These are phyloP conservation scores for Hydrozoanthus tunicans DNA, from an alignment of 64 coral and sea anemone species.

Conservation along the genomic window DNA sequence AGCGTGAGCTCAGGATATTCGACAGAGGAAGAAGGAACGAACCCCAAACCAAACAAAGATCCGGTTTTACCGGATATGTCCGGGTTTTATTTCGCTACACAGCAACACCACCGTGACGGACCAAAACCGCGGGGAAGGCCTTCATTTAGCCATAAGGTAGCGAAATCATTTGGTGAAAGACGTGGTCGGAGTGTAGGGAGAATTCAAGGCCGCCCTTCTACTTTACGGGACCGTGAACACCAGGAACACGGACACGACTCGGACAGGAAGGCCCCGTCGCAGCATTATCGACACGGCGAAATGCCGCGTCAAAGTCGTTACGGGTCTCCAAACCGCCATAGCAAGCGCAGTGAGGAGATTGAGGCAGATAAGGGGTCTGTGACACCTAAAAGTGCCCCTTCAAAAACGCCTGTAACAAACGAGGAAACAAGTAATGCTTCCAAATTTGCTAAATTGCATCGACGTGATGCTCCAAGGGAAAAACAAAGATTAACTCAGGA, in stretches of 20 bases:
- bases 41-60: constrained; percentile 55
- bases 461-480: constrained; percentile 83
- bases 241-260: constrained; percentile 60
- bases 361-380: constrained; percentile 23
- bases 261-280: constrained; percentile 48
- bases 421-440: constrained; percentile 43
- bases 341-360: constrained; percentile 35
- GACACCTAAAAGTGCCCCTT: constrained; percentile 9
- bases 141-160: constrained; percentile 70
- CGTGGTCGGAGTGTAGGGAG: constrained; percentile 67
- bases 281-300: constrained; percentile 68
- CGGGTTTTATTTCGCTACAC: constrained; percentile 80
- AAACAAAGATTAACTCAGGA: constrained; percentile 94
- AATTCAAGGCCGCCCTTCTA: constrained; percentile 54
- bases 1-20: constrained; percentile 79
- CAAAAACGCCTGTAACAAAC: constrained; percentile 16
- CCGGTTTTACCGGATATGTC: constrained; percentile 76
- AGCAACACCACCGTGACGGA: constrained; percentile 81
- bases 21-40: constrained; percentile 69
- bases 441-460: constrained; percentile 64
- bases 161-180: constrained; percentile 73
- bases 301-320: constrained; percentile 60
- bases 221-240: constrained; percentile 70
- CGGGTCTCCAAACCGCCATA: constrained; percentile 29
- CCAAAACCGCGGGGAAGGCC: constrained; percentile 75